Percentiles rank a stretch among this genome's conserved stretches.
Conservation (phyloP, 2,113 vertebrate species). For the Odontophorus gujanensis region DNA sequence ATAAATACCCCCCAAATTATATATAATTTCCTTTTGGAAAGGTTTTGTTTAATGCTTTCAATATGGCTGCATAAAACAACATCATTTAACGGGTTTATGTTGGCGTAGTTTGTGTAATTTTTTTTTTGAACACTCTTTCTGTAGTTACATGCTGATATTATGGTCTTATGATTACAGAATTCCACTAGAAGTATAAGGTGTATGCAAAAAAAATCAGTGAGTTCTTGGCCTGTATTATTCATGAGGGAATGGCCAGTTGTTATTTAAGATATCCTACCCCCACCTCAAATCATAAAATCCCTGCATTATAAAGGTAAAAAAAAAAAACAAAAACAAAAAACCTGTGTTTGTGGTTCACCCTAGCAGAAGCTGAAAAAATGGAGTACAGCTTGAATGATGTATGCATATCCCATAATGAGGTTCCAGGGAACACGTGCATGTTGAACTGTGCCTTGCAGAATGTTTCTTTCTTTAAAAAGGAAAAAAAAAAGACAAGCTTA, state of each 20-base stretch:
- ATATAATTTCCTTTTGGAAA: background rate
- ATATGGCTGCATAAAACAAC: background rate
- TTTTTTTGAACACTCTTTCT: conserved; percentile 1
- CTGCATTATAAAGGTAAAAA: background rate
- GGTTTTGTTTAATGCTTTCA: conserved; percentile 4
- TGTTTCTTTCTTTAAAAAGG: background rate
- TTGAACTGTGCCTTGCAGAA: background rate
- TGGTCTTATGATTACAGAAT: conserved; percentile 8
- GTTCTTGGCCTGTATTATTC: conserved; percentile 25
- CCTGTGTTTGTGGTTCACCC: background rate
- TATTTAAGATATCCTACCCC: conserved; percentile 14
- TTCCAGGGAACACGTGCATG: background rate
- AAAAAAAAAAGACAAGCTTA: background rate
- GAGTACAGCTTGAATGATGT: background rate
- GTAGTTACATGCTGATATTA: conserved; percentile 24
- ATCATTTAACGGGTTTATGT: conserved; percentile 34
- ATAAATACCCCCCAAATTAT: conserved; percentile 11
- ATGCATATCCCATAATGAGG: background rate
- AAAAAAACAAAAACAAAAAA: too few species aligned
- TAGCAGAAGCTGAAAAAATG: background rate
- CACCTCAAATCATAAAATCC: background rate
- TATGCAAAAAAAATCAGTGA: conserved; percentile 7
- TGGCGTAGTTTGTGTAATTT: conserved; percentile 26
- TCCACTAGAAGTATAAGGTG: background rate
- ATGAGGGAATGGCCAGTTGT: background rate